Evolutionary conservation across 1,140 invertebrate species (phyloP), one percentile per base, ranked within the genome.

Genomic region (Dendrolimus kikuchii): DNA sequence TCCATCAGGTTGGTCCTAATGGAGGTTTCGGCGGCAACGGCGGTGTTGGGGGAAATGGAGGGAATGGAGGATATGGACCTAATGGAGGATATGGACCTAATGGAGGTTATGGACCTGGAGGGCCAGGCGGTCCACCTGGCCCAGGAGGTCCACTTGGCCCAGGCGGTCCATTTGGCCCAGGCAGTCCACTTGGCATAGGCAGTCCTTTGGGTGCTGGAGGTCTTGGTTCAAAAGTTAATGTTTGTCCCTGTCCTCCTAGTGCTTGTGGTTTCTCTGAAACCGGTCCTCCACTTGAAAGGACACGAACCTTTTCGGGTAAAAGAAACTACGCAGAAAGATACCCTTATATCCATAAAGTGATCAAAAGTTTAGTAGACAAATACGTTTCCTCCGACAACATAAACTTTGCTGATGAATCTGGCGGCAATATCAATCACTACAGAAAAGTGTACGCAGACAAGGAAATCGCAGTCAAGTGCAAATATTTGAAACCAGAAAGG

Each of bases 1-100:
- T 87, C 43, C 86, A 88, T 46, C 42, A 79, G 45, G 77, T 71
- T 56, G 69, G 69, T 7, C 82, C 81, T 38, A 59, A 80, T 39
- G 83, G 83, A 56, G 84, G 81, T 37, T 68, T 58, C 51, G 83
- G 82, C 57, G 67, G 60, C 39, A 60, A 62, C 36, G 60, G 66
- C 2, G 60, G 66, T 9, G 43, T 44, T 53, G 63, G 63, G 5
- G 59, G 53, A 2, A 53, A 54, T 38, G 61, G 61, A 1, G 62
- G 64, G 1, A 49, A 54, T 50, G 64, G 64, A 6, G 61, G 63
- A 5, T 64, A 68, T 39, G 83, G 81, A 46, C 68, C 70, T 38
- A 59, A 65, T 42, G 84, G 85, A 40, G 63, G 65, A 4, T 40
- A 46, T 36, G 61, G 59, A 0, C 80, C 77, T 53, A 63, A 61